These are phyloP conservation scores for Oreohelix idahoensis DNA, from an alignment of 1,140 invertebrate species.

Conservation along the genomic window DNA sequence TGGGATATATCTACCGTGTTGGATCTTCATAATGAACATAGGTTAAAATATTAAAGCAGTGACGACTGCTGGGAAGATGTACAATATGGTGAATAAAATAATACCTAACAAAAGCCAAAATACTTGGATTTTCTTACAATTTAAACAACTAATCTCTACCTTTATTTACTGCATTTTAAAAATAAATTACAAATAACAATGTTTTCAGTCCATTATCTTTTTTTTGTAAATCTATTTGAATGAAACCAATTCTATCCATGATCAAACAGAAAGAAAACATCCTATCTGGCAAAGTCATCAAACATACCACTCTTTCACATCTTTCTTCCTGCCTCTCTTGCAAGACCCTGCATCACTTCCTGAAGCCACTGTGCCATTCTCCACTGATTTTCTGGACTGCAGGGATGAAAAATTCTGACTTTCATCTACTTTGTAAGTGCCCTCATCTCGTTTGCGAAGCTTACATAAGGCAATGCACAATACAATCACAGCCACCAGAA, in stretches of 20 bases:
- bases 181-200: too few relatives aligned
- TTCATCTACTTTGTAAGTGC: slow-evolving; percentile 92
- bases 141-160: too few relatives aligned
- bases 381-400: slow-evolving; percentile 59
- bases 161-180: too few relatives aligned
- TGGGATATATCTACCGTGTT: too few relatives aligned
- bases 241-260: too few relatives aligned
- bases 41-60: too few relatives aligned
- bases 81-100: too few relatives aligned
- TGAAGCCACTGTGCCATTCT: slow-evolving; percentile 69
- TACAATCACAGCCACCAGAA: slow-evolving; percentile 91
- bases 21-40: too few relatives aligned
- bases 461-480: slow-evolving; percentile 91
- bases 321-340: slow-evolving; percentile 82
- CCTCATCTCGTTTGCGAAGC: slow-evolving; percentile 88
- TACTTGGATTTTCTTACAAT: too few relatives aligned
- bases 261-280: background rate
- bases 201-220: too few relatives aligned
- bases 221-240: background rate
- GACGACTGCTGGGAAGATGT: too few relatives aligned
- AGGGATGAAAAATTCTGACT: slow-evolving; percentile 75
- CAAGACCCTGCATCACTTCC: slow-evolving; percentile 73
- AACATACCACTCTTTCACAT: slow-evolving; percentile 95
- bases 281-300: slow-evolving; percentile 72
- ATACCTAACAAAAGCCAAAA: too few relatives aligned